A percentile compares a stretch with the other conserved stretches of the same genome.
Evolutionary conservation across 1,140 invertebrate genomes (phyloP).

Genomic region (Panulirus ornatus): DNA sequence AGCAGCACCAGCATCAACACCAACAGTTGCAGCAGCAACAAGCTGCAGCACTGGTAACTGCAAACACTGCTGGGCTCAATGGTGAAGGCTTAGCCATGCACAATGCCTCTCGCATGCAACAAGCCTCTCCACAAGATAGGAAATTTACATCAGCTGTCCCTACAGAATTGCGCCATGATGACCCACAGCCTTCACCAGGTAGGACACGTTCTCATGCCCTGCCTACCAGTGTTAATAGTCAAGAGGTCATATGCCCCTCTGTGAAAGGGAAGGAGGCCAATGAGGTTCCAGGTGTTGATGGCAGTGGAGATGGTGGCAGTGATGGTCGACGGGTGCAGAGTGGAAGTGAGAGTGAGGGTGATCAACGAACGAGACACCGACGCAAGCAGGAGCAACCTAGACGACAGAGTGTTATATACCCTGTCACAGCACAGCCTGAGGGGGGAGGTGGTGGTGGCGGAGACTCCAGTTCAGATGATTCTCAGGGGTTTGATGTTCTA

Average conservation of each 20-base stretch:
- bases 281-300: conserved; percentile 12
- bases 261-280: conserved; percentile 1
- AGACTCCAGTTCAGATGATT: conserved; percentile 72
- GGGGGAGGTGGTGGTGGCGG: conserved; percentile 6
- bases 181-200: conserved; percentile 47
- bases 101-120: conserved; percentile 26
- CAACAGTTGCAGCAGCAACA: conserved; percentile 31
- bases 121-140: conserved; percentile 42
- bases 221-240: background rate
- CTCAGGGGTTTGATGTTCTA: conserved; percentile 67
- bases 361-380: conserved; percentile 69
- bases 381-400: conserved; percentile 74
- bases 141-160: conserved; percentile 24
- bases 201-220: conserved; percentile 34
- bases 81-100: conserved; percentile 54
- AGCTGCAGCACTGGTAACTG: conserved; percentile 38
- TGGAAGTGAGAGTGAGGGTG: conserved; percentile 72
- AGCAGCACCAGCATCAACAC: conserved; percentile 36
- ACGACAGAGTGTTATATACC: conserved; percentile 74
- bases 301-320: conserved; percentile 2
- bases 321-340: conserved; percentile 58
- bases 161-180: conserved; percentile 20
- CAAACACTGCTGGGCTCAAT: conserved; percentile 55
- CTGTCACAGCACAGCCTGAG: conserved; percentile 42
- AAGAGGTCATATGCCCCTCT: conserved; percentile 20